A percentile compares a stretch with the other conserved stretches of the same genome.
Evolutionary conservation across 2,113 vertebrate genomes (phyloP).

Genomic region (Dinomys branickii): DNA sequence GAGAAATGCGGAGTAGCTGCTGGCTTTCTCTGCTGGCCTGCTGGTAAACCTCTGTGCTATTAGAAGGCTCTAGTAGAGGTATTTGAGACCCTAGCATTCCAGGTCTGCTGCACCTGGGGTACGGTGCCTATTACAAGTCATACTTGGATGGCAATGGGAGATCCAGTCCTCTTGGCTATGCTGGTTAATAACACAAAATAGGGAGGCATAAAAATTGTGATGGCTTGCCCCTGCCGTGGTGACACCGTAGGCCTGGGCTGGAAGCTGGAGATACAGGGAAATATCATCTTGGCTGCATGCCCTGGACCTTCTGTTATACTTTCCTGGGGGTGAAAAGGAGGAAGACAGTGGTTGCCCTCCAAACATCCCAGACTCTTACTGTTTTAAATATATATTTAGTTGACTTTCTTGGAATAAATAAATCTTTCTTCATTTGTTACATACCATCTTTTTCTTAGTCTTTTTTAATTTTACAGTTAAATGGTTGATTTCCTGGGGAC

Average conservation of each 20-base stretch:
- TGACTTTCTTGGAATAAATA: background rate
- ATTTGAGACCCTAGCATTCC: too few species aligned
- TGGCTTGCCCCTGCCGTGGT: background rate
- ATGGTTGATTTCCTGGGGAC: background rate
- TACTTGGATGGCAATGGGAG: too few species aligned
- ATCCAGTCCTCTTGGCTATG: background rate
- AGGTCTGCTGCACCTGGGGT: background rate
- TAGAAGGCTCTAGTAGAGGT: background rate
- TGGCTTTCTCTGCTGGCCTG: background rate
- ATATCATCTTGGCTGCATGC: accelerated
- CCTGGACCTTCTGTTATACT: background rate
- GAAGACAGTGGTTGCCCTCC: background rate
- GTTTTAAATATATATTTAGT: background rate
- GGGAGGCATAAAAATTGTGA: too few species aligned
- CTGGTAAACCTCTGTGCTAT: background rate
- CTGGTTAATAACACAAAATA: background rate
- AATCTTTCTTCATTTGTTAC: background rate
- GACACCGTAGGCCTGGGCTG: background rate
- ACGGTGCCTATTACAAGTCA: too few species aligned
- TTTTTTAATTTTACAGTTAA: background rate
- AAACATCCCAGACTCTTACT: background rate
- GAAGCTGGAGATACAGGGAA: too few species aligned
- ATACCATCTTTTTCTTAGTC: background rate
- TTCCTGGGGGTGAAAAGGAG: too few species aligned
- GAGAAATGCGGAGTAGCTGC: too few species aligned